Evolutionary conservation across 1,140 invertebrate species (phyloP).

Genomic region (Babylonia areolata): DNA sequence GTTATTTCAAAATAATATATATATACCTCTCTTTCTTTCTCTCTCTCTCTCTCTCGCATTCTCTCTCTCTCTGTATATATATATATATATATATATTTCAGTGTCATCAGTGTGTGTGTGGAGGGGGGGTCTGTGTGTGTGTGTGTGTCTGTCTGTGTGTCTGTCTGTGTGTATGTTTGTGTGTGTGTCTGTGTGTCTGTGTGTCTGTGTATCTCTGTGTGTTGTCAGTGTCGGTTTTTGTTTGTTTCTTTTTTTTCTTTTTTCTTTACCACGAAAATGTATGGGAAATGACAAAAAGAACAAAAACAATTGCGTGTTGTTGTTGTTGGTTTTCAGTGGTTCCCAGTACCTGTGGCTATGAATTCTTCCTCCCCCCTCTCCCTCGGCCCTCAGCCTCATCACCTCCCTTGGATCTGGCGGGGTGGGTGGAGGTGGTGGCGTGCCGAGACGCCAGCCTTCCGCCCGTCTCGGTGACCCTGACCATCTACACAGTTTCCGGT

Average conservation of each 20-base stretch:
- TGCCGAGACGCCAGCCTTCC: neutral
- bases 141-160: neutral
- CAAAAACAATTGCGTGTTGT: too few relatives aligned
- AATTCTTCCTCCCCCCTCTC: neutral
- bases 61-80: too few relatives aligned
- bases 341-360: constrained; percentile 1
- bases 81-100: too few relatives aligned
- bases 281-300: too few relatives aligned
- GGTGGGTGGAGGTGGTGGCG: constrained; percentile 12
- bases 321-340: neutral
- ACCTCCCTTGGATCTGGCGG: neutral
- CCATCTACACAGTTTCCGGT: neutral
- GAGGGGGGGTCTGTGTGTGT: too few relatives aligned
- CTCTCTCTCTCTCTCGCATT: too few relatives aligned
- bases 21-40: too few relatives aligned
- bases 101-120: too few relatives aligned
- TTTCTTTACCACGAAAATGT: too few relatives aligned
- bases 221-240: neutral
- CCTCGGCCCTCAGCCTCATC: neutral
- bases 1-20: too few relatives aligned
- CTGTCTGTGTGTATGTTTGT: neutral
- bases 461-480: neutral
- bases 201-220: neutral
- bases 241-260: too few relatives aligned
- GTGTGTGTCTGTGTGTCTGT: neutral